These are phyloP conservation scores for Dufourea novaeangliae DNA, from an alignment of 1,140 invertebrate genomes.

Conservation along the genomic window DNA sequence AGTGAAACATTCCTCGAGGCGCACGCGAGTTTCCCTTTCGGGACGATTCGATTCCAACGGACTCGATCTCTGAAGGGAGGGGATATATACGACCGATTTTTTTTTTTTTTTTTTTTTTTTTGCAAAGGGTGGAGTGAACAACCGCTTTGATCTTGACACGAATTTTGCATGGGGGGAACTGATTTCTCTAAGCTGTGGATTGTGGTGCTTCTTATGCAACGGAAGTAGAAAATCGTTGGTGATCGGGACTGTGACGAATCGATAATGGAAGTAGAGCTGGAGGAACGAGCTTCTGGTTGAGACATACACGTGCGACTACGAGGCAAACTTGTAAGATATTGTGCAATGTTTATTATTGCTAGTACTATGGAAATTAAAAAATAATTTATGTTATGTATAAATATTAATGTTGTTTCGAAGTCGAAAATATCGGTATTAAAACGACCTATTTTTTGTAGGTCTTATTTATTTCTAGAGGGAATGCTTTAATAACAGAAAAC, in stretches of 20 bases:
- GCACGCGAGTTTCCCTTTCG: constrained; percentile 26
- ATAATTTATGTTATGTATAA: too few species aligned
- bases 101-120: too few species aligned
- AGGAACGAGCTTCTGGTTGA: not conserved
- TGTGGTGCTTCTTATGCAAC: not conserved
- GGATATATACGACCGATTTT: not conserved
- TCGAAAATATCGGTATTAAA: too few species aligned
- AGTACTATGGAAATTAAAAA: too few species aligned
- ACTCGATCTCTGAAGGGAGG: too few species aligned
- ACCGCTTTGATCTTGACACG: not conserved
- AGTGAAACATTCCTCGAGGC: not conserved
- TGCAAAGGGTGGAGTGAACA: not conserved
- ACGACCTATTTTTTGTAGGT: too few species aligned
- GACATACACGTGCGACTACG: not conserved
- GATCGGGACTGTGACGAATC: not conserved
- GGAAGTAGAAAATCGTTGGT: constrained; percentile 2
- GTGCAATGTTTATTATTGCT: too few species aligned
- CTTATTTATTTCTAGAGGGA: too few species aligned
- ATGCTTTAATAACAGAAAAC: too few species aligned
- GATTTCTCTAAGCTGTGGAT: not conserved
- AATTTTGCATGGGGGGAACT: not conserved
- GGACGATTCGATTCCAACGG: constrained; percentile 8
- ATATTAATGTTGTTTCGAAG: too few species aligned
- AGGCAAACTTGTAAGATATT: not conserved
- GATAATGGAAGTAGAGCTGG: constrained; percentile 1